Evolutionary conservation across 2,113 vertebrate species (phyloP), one percentile per base, ranked within the genome.

Genomic region (Lanius ludovicianus): DNA sequence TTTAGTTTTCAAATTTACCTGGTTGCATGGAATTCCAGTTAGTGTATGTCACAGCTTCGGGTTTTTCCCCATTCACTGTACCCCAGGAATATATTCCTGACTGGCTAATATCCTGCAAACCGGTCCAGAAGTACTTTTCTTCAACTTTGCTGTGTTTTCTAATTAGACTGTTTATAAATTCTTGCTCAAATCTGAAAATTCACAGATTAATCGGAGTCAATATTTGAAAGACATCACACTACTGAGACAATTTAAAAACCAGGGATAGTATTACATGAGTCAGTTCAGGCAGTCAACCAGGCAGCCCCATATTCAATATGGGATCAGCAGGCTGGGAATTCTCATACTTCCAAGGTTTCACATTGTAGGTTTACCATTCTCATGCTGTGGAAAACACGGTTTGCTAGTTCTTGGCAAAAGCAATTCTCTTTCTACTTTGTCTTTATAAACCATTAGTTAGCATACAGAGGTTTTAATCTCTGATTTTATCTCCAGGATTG

Each of bases 131-230:
- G 93, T 98, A 98, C 56, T 97, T 98, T 62, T 75, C 96, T 87
- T 78, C 96, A 88, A 79, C 79, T 94, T 92, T 94, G 11, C 96
- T 97, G 23, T 99, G 94, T 53, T 98, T 98, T 88, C 95, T 97
- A 50, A 99, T 98, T 30, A 99, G 97, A 75, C 96, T 98, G 96
- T 98, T 99, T 96, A 99, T 97, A 86, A 98, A 99, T 89, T 99
- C 98, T 98, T 99, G 99, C 76, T 99, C 99, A 97, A 99, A 99
- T 95, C 99, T 99, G 97, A 37, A 97, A 96, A 70, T 78, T 44
- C 60, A 92, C 37, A 88, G 62, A 92, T 76, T 37, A 77, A 57
- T 68, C 7, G 0, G 44, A 44, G 84, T 95, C 64, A 95, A 13
- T 84, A 95, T 70, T 64, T 84, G 62, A 89, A 93, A 83, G 37